These are phyloP conservation scores for Marmota flaviventris DNA, from an alignment of 2,113 vertebrate species.

Conservation along the genomic window DNA sequence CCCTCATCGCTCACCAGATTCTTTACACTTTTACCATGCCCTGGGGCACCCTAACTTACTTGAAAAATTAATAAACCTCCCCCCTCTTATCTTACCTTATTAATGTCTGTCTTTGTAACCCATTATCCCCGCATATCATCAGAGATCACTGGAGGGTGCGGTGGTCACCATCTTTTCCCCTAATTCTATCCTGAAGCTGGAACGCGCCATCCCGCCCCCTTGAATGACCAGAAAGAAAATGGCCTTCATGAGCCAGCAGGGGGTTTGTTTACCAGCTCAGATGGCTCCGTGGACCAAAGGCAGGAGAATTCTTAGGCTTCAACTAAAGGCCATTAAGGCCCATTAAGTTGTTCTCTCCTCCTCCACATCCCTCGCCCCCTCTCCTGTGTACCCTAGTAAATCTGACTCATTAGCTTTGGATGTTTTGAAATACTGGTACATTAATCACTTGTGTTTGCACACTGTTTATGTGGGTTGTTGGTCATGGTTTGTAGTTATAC, in stretches of 20 bases:
- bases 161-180: conserved; percentile 82
- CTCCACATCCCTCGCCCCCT: conserved; percentile 9
- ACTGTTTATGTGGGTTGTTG: conserved; percentile 88
- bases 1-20: conserved; percentile 91
- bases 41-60: conserved; percentile 91
- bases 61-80: conserved; percentile 93
- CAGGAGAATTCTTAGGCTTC: conserved; percentile 75
- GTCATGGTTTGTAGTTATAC: conserved; percentile 90
- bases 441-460: conserved; percentile 90
- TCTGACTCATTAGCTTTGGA: conserved; percentile 79
- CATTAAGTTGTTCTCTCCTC: conserved; percentile 79
- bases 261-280: conserved; percentile 78
- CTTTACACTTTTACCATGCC: conserved; percentile 92
- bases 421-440: conserved; percentile 87
- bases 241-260: conserved; percentile 72
- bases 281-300: conserved; percentile 76
- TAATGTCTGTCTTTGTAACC: conserved; percentile 92
- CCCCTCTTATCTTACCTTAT: conserved; percentile 92
- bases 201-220: conserved; percentile 32
- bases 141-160: conserved; percentile 88
- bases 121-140: conserved; percentile 90
- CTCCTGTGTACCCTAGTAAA: conserved; percentile 80
- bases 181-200: conserved; percentile 82
- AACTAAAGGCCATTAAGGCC: conserved; percentile 76
- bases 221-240: conserved; percentile 76